These are phyloP conservation scores for Coecobrya sp. DNA, from an alignment of 2,888 invertebrate species.

Conservation along the genomic window DNA sequence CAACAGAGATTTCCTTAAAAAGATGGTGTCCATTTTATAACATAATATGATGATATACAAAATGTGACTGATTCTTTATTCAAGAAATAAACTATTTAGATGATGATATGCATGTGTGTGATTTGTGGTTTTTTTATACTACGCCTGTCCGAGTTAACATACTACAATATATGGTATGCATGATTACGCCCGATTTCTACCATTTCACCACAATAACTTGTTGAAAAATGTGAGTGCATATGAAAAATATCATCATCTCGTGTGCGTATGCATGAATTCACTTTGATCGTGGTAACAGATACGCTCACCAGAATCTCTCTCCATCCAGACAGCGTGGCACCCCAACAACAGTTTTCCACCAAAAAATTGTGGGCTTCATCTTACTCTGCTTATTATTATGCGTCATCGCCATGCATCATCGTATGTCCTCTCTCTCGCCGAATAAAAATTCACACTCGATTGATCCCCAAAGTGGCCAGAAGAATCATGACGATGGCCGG, in stretches of 20 bases:
- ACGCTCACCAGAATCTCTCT: conserved; percentile 14
- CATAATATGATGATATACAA: not conserved
- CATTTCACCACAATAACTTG: conserved; percentile 43
- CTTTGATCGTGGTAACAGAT: not conserved
- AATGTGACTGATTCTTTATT: too few species aligned
- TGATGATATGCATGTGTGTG: not conserved
- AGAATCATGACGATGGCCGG: not conserved
- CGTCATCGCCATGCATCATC: conserved; percentile 68
- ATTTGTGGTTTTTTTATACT: conserved; percentile 42
- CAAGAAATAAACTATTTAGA: too few species aligned
- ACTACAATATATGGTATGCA: conserved; percentile 27
- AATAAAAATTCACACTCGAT: conserved; percentile 80
- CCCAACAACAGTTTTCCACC: not conserved
- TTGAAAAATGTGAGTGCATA: conserved; percentile 63
- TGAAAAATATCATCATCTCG: too few species aligned
- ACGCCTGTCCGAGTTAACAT: not conserved
- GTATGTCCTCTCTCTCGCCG: not conserved
- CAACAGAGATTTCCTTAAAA: not conserved
- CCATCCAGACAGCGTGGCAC: conserved; percentile 69
- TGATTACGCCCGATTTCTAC: conserved; percentile 44
- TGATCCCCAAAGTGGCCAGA: conserved; percentile 78
- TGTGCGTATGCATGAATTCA: not conserved
- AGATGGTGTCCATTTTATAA: not conserved
- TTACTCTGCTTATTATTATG: conserved; percentile 13
- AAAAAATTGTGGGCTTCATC: too few species aligned